A percentile compares a stretch with the other conserved stretches of the same genome.
Evolutionary conservation across 2,797 vertebrate genomes (phyloP).

Genomic region (Mico argentatus): DNA sequence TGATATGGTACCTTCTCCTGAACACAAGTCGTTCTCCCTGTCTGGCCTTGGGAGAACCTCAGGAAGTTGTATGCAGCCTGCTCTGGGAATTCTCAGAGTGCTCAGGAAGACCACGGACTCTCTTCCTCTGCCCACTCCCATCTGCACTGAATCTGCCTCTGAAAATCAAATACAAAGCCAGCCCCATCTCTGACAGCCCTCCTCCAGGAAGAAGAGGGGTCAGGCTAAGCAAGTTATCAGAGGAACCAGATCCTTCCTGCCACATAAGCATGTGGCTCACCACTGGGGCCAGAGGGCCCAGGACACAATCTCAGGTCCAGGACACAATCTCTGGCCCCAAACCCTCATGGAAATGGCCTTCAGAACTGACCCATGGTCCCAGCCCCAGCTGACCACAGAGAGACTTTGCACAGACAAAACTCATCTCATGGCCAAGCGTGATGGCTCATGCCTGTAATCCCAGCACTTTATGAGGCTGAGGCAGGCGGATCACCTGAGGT

Average conservation of each 20-base stretch:
- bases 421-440: background rate
- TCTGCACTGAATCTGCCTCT: background rate
- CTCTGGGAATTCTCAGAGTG: background rate
- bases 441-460: background rate
- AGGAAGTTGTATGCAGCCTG: background rate
- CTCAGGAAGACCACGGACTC: background rate
- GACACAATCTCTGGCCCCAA: background rate
- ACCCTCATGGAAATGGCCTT: background rate
- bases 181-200: background rate
- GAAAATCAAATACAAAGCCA: background rate
- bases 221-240: slow-evolving; percentile 72
- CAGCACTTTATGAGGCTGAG: background rate
- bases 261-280: background rate
- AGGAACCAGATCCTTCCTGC: slow-evolving; percentile 83
- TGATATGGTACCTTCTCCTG: background rate
- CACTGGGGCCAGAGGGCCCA: background rate
- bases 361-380: background rate
- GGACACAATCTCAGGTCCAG: background rate
- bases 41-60: background rate
- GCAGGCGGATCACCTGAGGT: background rate
- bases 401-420: background rate
- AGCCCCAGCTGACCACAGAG: background rate
- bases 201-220: slow-evolving; percentile 73
- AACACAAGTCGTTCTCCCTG: background rate
- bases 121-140: background rate